Conservation (phyloP, 2,113 vertebrate species). For the Zosterops hypoxanthus region DNA sequence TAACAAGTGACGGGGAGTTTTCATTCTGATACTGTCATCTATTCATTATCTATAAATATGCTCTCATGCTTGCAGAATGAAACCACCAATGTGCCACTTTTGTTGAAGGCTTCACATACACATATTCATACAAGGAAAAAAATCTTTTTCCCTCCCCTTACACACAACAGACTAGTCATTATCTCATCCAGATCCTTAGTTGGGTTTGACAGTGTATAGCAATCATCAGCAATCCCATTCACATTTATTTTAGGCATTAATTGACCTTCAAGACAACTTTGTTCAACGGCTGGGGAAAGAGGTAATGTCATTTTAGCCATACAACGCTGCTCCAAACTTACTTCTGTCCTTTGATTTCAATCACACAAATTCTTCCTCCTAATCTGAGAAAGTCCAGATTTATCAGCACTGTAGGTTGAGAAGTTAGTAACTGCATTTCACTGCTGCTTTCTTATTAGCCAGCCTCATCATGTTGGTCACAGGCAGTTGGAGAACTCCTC, state of each 20-base stretch:
- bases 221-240: not conserved
- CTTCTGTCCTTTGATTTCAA: not conserved
- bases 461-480: rapidly evolving
- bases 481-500: not conserved
- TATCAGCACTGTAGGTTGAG: not conserved
- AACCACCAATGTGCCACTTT: not conserved
- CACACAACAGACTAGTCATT: not conserved
- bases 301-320: not conserved
- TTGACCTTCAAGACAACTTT: not conserved
- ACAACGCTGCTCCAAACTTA: not conserved
- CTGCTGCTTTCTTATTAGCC: not conserved
- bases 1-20: not conserved
- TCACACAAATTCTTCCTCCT: not conserved
- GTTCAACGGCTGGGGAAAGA: not conserved
- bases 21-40: not conserved
- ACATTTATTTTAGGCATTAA: not conserved
- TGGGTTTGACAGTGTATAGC: not conserved
- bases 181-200: not conserved
- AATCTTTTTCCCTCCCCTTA: not conserved
- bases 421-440: not conserved
- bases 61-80: not conserved
- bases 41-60: not conserved
- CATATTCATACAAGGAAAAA: not conserved
- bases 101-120: not conserved
- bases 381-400: not conserved